These are phyloP conservation scores for Montifringilla adamsi DNA, from an alignment of 2,113 vertebrate species.

Conservation along the genomic window DNA sequence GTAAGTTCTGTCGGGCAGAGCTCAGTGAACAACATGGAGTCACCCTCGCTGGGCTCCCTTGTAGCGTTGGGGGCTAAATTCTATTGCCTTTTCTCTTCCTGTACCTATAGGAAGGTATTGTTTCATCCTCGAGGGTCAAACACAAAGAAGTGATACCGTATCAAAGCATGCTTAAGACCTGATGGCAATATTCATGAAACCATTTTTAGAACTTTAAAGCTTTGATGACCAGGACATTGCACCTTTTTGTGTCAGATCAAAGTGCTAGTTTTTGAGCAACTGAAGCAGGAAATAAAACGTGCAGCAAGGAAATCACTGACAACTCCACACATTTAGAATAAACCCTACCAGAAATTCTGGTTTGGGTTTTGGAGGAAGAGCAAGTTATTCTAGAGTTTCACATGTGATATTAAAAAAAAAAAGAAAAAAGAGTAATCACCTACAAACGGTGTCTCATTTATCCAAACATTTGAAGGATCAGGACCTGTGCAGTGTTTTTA, in stretches of 20 bases:
- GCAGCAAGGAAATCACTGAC: background rate
- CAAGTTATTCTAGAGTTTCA: background rate
- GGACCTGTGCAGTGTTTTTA: background rate
- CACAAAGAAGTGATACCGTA: background rate
- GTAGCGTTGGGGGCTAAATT: too few relatives aligned
- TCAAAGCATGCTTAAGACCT: background rate
- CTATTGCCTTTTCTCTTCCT: background rate
- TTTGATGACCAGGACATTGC: background rate
- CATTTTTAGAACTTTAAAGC: background rate
- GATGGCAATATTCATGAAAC: background rate
- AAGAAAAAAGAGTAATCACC: background rate
- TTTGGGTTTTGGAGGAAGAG: background rate
- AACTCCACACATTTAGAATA: background rate
- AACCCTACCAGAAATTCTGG: background rate
- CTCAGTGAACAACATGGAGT: background rate
- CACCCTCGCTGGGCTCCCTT: fast-evolving
- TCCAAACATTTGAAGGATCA: background rate
- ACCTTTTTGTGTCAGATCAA: background rate
- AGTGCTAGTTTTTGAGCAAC: background rate
- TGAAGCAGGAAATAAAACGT: background rate
- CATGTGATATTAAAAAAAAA: background rate
- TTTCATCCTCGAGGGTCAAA: background rate
- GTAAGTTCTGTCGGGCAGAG: background rate
- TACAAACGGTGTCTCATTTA: background rate
- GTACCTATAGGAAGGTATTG: background rate